phyloP scores from a whole-genome alignment of 2,888 invertebrate genomes.

The Stegana nigrithorax region DNA sequence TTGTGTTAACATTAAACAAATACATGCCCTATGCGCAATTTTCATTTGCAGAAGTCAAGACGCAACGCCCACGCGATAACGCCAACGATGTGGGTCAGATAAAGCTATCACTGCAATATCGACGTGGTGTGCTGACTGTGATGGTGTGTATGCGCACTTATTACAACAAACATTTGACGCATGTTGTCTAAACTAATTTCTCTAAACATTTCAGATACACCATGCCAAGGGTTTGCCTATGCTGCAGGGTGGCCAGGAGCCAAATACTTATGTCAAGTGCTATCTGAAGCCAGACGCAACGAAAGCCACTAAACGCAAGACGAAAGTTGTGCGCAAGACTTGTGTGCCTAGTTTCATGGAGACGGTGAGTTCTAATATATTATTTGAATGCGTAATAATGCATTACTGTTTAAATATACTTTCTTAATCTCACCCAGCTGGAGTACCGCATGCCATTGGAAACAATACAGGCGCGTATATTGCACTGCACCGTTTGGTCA shows the following conservation, averaged over 20 bases:
- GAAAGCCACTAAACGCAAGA: constrained; percentile 95
- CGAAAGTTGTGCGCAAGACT: constrained; percentile 90
- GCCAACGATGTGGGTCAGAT: constrained; percentile 77
- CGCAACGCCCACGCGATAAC: constrained; percentile 60
- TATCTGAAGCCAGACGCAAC: constrained; percentile 93
- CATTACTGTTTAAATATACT: neutral
- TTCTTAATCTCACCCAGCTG: constrained; percentile 71
- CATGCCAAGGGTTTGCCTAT: constrained; percentile 90
- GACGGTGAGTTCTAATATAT: constrained; percentile 75
- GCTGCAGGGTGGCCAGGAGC: constrained; percentile 83
- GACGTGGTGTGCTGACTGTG: constrained; percentile 79
- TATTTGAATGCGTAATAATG: neutral
- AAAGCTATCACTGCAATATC: constrained; percentile 82
- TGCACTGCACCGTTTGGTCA: constrained; percentile 97
- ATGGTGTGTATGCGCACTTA: constrained; percentile 74
- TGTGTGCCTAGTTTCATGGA: constrained; percentile 99
- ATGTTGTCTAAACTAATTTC: neutral
- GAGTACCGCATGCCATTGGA: constrained; percentile 89
- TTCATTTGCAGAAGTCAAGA: constrained; percentile 48
- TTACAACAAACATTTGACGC: neutral
- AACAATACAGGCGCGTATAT: constrained; percentile 77
- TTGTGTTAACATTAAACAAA: neutral
- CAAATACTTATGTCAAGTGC: constrained; percentile 89
- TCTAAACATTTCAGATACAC: constrained; percentile 70
- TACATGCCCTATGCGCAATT: neutral